Percentiles rank a stretch among this genome's conserved stretches.
Evolutionary conservation across 1,140 invertebrate species (phyloP).

Genomic region (Drosophila punjabiensis): DNA sequence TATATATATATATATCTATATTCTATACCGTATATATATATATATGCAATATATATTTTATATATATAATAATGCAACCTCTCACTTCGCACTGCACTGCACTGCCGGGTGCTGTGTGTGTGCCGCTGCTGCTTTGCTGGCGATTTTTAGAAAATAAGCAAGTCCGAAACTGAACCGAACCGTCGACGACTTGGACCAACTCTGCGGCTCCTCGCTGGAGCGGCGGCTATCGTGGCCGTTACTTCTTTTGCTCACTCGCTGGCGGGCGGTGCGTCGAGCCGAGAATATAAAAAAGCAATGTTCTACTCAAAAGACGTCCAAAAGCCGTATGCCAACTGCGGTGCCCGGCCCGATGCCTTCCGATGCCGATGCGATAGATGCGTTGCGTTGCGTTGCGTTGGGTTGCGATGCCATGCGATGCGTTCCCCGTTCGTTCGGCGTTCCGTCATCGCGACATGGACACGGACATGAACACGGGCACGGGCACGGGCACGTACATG

Average conservation of each 20-base stretch:
- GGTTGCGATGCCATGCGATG: conserved; percentile 42
- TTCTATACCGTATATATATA: conserved; percentile 66
- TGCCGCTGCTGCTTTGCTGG: conserved; percentile 41
- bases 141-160: conserved; percentile 83
- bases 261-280: conserved; percentile 72
- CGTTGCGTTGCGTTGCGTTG: conserved; percentile 48
- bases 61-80: conserved; percentile 77
- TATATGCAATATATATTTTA: conserved; percentile 73
- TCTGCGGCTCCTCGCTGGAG: conserved; percentile 58
- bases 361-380: conserved; percentile 70
- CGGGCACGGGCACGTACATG: conserved; percentile 45
- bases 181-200: conserved; percentile 82
- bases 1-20: conserved; percentile 69
- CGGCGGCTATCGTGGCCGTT: conserved; percentile 49
- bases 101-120: conserved; percentile 58
- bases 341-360: conserved; percentile 72
- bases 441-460: conserved; percentile 73
- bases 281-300: conserved; percentile 85
- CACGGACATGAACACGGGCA: conserved; percentile 23
- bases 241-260: conserved; percentile 62
- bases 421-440: conserved; percentile 76
- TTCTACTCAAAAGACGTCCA: conserved; percentile 85
- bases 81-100: conserved; percentile 39
- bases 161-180: conserved; percentile 83
- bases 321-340: conserved; percentile 85